These are phyloP conservation scores for Gavialis gangeticus DNA, from an alignment of 2,113 vertebrate species.

Conservation along the genomic window DNA sequence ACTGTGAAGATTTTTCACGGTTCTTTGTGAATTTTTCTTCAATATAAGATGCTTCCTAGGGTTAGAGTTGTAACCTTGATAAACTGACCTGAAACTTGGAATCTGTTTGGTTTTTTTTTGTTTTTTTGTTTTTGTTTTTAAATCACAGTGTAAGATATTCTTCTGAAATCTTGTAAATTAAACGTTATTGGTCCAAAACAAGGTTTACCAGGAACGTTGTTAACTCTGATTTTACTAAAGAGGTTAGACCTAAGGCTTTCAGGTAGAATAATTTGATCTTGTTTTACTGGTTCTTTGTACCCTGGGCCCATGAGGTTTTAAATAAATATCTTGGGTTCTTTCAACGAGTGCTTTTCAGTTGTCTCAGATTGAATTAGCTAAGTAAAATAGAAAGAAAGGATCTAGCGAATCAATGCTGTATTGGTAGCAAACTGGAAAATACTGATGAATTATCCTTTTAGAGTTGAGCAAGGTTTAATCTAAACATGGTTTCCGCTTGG, in stretches of 20 bases:
- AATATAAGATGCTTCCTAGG: slow-evolving; percentile 47
- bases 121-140: slow-evolving; percentile 3
- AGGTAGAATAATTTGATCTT: slow-evolving; percentile 29
- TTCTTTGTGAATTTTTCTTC: slow-evolving; percentile 22
- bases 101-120: not conserved
- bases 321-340: slow-evolving; percentile 8
- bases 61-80: slow-evolving; percentile 16
- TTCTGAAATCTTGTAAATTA: not conserved
- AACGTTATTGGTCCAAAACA: slow-evolving; percentile 30
- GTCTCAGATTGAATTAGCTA: slow-evolving; percentile 63
- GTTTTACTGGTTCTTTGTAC: slow-evolving; percentile 8
- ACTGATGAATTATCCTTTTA: slow-evolving; percentile 75
- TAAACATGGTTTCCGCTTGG: slow-evolving; percentile 73
- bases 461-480: slow-evolving; percentile 68
- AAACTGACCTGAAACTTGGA: slow-evolving; percentile 38
- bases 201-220: slow-evolving; percentile 24
- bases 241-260: not conserved
- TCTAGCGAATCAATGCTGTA: slow-evolving; percentile 59
- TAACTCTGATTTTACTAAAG: slow-evolving; percentile 1
- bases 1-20: slow-evolving; percentile 21
- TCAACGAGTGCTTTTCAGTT: slow-evolving; percentile 37
- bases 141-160: not conserved
- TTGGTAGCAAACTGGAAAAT: slow-evolving; percentile 74
- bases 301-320: slow-evolving; percentile 25
- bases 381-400: slow-evolving; percentile 69